Conservation (phyloP, 1,140 invertebrate genomes). For the Helicoverpa zea region DNA sequence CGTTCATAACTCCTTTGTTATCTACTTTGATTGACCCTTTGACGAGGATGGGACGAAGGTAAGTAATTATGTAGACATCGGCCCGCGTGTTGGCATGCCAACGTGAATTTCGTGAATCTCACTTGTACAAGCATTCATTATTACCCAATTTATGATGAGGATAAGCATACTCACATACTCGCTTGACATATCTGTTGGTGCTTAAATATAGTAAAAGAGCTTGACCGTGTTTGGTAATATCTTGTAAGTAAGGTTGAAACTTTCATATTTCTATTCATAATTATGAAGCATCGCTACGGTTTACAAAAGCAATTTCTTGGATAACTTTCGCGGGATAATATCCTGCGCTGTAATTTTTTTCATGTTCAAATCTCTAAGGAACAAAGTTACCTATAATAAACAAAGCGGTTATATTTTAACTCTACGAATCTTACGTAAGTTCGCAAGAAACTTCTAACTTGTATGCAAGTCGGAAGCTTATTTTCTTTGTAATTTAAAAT, state of each 20-base stretch:
- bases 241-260: no score
- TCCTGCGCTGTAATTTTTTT: slow-evolving; percentile 13
- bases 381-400: slow-evolving; percentile 49
- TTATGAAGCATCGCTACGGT: no score
- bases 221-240: no score
- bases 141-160: not conserved
- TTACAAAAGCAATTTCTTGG: not conserved
- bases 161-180: no score
- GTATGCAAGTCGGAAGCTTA: slow-evolving; percentile 63
- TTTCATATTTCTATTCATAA: no score
- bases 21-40: slow-evolving; percentile 20
- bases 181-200: no score
- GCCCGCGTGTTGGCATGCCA: not conserved
- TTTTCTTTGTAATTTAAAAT: slow-evolving; percentile 77
- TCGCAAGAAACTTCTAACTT: slow-evolving; percentile 73
- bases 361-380: slow-evolving; percentile 12
- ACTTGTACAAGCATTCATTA: not conserved
- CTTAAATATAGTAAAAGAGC: no score
- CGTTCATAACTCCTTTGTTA: slow-evolving; percentile 5
- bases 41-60: not conserved
- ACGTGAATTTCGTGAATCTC: not conserved
- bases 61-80: not conserved
- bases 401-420: slow-evolving; percentile 64
- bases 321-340: slow-evolving; percentile 5
- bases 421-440: slow-evolving; percentile 69